These are phyloP conservation scores for Nemoura dubitans DNA, from an alignment of 2,888 invertebrate genomes.

Conservation along the genomic window DNA sequence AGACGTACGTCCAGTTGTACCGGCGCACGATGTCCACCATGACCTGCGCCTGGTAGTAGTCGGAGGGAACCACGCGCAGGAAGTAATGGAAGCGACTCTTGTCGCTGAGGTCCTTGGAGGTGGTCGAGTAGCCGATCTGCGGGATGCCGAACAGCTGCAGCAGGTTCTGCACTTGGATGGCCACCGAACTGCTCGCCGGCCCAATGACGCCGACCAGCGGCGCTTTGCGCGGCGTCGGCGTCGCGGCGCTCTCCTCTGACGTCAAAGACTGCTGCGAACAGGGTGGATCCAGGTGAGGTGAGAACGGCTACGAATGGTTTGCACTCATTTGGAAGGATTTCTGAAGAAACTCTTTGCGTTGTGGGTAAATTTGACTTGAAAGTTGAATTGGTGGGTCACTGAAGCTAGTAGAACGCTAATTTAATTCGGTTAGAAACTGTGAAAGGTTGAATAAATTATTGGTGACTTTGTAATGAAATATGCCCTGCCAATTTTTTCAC, in stretches of 20 bases:
- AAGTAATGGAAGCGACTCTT: slow-evolving; percentile 80
- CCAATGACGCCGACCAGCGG: slow-evolving; percentile 77
- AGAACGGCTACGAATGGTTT: too few relatives aligned
- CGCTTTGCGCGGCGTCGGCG: slow-evolving; percentile 54
- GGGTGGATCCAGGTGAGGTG: slow-evolving; percentile 51
- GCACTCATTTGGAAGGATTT: too few relatives aligned
- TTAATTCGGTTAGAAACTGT: too few relatives aligned
- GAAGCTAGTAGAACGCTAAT: too few relatives aligned
- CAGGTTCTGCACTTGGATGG: slow-evolving; percentile 77
- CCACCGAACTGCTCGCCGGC: slow-evolving; percentile 77
- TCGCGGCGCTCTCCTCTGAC: neutral
- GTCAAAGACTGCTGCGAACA: slow-evolving; percentile 35
- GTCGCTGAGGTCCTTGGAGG: slow-evolving; percentile 77
- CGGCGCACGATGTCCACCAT: slow-evolving; percentile 73
- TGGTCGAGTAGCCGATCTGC: slow-evolving; percentile 81
- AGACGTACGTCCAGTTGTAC: slow-evolving; percentile 83
- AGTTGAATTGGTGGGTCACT: too few relatives aligned
- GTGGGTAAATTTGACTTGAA: too few relatives aligned
- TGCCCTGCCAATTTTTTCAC: too few relatives aligned
- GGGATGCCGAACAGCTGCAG: slow-evolving; percentile 73
- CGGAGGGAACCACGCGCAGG: slow-evolving; percentile 80
- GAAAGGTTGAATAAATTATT: too few relatives aligned
- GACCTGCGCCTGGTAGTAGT: slow-evolving; percentile 79
- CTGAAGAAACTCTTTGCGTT: too few relatives aligned
- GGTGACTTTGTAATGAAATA: too few relatives aligned